Conservation (phyloP, 2,113 vertebrate genomes). For the Apteryx mantelli region DNA sequence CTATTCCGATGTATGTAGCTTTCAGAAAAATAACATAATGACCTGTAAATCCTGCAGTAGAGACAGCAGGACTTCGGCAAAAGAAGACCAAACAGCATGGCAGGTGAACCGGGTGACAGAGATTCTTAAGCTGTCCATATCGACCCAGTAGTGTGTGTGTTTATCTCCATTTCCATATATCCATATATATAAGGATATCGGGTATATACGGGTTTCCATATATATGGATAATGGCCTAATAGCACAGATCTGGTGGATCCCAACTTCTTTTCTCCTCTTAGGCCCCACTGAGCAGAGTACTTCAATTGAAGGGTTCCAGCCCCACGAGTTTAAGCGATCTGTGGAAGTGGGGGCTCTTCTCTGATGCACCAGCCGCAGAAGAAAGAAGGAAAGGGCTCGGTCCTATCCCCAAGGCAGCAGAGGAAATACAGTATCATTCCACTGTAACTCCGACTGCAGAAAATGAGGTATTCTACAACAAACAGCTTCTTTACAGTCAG, state of each 20-base stretch:
- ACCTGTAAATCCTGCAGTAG: slow-evolving; percentile 15
- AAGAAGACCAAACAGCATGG: slow-evolving; percentile 23
- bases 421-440: neutral
- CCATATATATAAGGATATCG: neutral
- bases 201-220: neutral
- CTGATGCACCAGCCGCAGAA: fast-evolving
- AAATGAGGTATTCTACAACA: slow-evolving; percentile 43
- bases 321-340: neutral
- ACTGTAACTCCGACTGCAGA: neutral
- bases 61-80: slow-evolving; percentile 49
- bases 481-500: slow-evolving; percentile 54
- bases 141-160: neutral
- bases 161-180: neutral
- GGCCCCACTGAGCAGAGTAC: neutral
- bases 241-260: neutral
- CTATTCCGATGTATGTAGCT: neutral
- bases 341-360: fast-evolving
- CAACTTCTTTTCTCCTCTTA: neutral
- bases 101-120: slow-evolving; percentile 33
- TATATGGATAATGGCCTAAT: neutral
- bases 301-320: neutral
- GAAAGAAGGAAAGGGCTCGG: neutral
- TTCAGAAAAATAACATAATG: slow-evolving; percentile 51
- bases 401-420: neutral
- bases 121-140: neutral